A percentile compares a stretch with the other conserved stretches of the same genome.
phyloP scores from a whole-genome alignment of 2,797 vertebrate genomes.

The Staurois parvus region DNA sequence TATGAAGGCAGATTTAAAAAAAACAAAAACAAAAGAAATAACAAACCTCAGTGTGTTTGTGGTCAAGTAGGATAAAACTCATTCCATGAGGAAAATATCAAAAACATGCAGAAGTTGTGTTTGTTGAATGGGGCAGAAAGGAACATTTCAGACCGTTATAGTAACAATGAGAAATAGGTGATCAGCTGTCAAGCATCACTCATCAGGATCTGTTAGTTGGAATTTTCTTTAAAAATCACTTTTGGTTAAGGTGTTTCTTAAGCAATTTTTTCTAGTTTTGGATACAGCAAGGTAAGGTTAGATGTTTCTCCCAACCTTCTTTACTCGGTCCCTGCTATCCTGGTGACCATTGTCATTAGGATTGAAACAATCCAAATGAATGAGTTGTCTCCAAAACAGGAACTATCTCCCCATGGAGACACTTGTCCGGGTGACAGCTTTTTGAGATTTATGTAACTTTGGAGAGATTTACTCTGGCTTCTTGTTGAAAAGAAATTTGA shows the following conservation, averaged over 20 bases:
- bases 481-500: too few relatives aligned
- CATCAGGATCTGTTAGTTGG: background rate
- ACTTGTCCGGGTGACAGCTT: too few relatives aligned
- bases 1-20: background rate
- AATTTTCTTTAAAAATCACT: too few relatives aligned
- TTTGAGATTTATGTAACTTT: too few relatives aligned
- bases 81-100: constrained; percentile 38
- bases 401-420: too few relatives aligned
- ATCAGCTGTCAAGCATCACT: background rate
- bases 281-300: background rate
- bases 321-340: too few relatives aligned
- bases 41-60: background rate
- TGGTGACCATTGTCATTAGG: too few relatives aligned
- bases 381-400: too few relatives aligned
- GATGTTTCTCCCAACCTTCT: background rate
- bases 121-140: constrained; percentile 22
- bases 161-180: constrained; percentile 3
- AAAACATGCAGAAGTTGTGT: constrained; percentile 21
- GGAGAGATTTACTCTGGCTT: too few relatives aligned
- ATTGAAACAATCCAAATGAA: too few relatives aligned
- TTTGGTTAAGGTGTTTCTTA: too few relatives aligned
- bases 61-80: constrained; percentile 2
- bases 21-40: background rate
- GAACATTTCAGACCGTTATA: constrained; percentile 15
- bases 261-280: background rate